Conservation (phyloP, 1,140 invertebrate species). For the Zaprionus gabonicus region DNA sequence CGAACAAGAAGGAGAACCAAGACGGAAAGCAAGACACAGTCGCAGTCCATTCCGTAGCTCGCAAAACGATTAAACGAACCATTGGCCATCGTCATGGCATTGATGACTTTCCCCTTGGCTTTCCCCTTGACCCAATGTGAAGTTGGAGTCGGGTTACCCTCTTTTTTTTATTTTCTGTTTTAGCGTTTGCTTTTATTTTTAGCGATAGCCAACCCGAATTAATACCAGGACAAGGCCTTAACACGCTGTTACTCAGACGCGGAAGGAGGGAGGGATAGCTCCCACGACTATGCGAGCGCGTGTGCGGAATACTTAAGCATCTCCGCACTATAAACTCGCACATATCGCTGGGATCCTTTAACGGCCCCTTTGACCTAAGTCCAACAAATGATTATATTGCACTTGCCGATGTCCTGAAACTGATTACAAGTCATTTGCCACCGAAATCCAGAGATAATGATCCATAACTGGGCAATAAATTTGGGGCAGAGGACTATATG, state of each 20-base stretch:
- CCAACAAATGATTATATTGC: conserved; percentile 8
- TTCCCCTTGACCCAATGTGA: conserved; percentile 11
- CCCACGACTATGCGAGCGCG: background rate
- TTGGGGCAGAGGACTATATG: background rate
- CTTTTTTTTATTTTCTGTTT: conserved; percentile 33
- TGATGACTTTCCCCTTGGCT: conserved; percentile 39
- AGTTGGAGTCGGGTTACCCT: conserved; percentile 5
- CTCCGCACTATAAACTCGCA: background rate
- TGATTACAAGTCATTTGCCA: conserved; percentile 6
- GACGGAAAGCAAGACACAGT: background rate
- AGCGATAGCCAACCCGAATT: conserved; percentile 26
- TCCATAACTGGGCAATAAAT: background rate
- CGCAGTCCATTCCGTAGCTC: conserved; percentile 11
- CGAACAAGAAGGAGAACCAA: background rate
- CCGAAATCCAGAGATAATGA: conserved; percentile 4
- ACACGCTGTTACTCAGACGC: conserved; percentile 26
- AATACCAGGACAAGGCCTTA: conserved; percentile 39
- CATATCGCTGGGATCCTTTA: background rate
- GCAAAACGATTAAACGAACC: conserved; percentile 80
- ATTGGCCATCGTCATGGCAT: conserved; percentile 57
- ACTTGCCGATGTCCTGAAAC: background rate
- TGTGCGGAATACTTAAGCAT: conserved; percentile 18
- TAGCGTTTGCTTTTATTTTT: conserved; percentile 35
- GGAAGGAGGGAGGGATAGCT: background rate
- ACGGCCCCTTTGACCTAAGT: background rate